Percentiles rank a stretch among this genome's conserved stretches.
These are phyloP conservation scores for Brenthis ino DNA, from an alignment of 2,888 invertebrate genomes.

Conservation along the genomic window DNA sequence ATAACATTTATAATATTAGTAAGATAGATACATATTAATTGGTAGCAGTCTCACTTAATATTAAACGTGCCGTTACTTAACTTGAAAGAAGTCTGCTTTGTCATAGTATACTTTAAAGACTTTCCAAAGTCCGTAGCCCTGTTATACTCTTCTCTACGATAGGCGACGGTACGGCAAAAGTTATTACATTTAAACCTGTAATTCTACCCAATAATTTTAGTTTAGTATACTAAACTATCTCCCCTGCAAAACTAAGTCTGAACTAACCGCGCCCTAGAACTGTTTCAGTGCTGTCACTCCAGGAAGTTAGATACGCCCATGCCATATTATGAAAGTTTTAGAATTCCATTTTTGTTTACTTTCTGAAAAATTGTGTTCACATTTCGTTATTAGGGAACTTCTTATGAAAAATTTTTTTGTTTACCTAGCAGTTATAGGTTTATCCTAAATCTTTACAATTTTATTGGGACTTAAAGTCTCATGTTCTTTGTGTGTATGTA, in stretches of 20 bases:
- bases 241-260: constrained; percentile 12
- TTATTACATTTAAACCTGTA: background rate
- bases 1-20: too few relatives aligned
- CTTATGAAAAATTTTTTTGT: background rate
- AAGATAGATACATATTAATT: too few relatives aligned
- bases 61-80: too few relatives aligned
- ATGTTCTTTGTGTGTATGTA: too few relatives aligned
- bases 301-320: constrained; percentile 23
- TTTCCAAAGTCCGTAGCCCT: background rate
- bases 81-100: background rate
- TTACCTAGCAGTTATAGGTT: too few relatives aligned
- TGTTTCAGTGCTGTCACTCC: constrained; percentile 17
- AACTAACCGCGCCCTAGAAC: constrained; percentile 17
- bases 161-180: background rate
- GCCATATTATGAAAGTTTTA: constrained; percentile 32
- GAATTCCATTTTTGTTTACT: constrained; percentile 28
- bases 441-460: too few relatives aligned
- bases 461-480: too few relatives aligned
- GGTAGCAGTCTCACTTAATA: too few relatives aligned
- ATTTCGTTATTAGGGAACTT: constrained; percentile 29
- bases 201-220: background rate
- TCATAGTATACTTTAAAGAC: background rate
- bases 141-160: background rate
- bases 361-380: constrained; percentile 22
- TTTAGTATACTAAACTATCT: background rate